Percentiles rank a stretch among this genome's conserved stretches.
Conservation (phyloP, 1,140 invertebrate species). For the Magallana ariakensis region DNA sequence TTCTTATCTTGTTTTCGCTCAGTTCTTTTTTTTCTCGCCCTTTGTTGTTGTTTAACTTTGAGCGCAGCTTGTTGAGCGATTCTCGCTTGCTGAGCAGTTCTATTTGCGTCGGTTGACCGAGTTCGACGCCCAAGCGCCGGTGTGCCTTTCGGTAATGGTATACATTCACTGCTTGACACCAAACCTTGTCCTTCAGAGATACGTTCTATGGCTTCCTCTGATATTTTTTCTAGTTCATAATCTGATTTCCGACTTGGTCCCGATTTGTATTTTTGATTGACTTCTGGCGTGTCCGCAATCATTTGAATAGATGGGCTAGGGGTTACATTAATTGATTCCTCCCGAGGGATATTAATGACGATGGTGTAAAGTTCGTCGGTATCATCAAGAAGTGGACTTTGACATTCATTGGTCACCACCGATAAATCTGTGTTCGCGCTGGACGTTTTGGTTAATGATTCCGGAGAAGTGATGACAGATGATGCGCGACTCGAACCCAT, state of each 20-base stretch:
- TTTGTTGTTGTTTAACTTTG: conserved; percentile 66
- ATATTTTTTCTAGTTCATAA: conserved; percentile 43
- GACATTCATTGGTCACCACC: conserved; percentile 39
- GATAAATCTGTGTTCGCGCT: conserved; percentile 53
- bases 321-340: conserved; percentile 40
- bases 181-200: conserved; percentile 32
- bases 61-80: conserved; percentile 71
- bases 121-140: conserved; percentile 72
- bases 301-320: conserved; percentile 59
- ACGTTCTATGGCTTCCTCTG: conserved; percentile 36
- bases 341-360: conserved; percentile 60
- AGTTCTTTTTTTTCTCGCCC: conserved; percentile 83
- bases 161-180: conserved; percentile 5
- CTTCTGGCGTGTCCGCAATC: conserved; percentile 44
- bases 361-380: conserved; percentile 60
- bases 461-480: conserved; percentile 32
- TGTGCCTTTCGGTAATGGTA: conserved; percentile 66
- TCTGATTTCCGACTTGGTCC: conserved; percentile 19
- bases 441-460: conserved; percentile 47
- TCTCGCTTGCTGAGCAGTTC: conserved; percentile 72
- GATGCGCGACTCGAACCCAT: conserved; percentile 40
- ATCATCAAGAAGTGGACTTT: conserved; percentile 50
- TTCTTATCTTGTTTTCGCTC: conserved; percentile 99
- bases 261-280: conserved; percentile 22
- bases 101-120: conserved; percentile 67